These are phyloP conservation scores for Hystrix cristata DNA, from an alignment of 2,113 vertebrate genomes.

Conservation along the genomic window DNA sequence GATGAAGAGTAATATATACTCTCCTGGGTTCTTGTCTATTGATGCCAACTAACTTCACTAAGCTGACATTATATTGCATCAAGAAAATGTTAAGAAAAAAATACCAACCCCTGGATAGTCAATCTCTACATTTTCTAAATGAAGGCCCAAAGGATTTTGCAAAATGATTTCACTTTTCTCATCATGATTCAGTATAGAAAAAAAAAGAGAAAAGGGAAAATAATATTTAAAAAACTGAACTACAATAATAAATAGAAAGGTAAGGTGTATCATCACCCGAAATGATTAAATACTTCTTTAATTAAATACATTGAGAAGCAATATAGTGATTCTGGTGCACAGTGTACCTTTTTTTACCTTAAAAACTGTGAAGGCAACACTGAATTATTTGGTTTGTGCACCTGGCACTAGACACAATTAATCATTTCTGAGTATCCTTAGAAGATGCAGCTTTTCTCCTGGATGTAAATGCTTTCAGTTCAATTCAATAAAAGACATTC, in stretches of 20 bases:
- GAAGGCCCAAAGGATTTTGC: conserved; percentile 69
- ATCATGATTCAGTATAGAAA: conserved; percentile 65
- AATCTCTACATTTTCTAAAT: conserved; percentile 51
- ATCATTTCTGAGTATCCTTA: conserved; percentile 6
- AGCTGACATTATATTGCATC: conserved; percentile 76
- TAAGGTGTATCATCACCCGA: neutral
- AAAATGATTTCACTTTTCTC: conserved; percentile 59
- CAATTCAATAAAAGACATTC: conserved; percentile 29
- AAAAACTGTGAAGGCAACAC: conserved; percentile 35
- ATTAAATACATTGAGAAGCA: conserved; percentile 56
- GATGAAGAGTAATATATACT: conserved; percentile 29
- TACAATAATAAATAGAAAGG: conserved; percentile 38
- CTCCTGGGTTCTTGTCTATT: conserved; percentile 69
- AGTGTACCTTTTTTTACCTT: neutral
- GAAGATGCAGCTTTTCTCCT: conserved; percentile 13
- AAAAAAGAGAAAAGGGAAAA: neutral
- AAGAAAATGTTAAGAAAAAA: conserved; percentile 73
- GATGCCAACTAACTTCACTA: conserved; percentile 72
- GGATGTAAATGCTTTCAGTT: conserved; percentile 1
- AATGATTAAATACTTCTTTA: neutral
- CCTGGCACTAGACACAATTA: neutral
- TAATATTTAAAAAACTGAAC: neutral
- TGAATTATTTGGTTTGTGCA: conserved; percentile 43
- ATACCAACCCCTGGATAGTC: conserved; percentile 56
- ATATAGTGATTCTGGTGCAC: neutral